Evolutionary conservation across 2,888 invertebrate genomes (phyloP), one percentile per base, ranked within the genome.

Genomic region (Abscondita cerata): DNA sequence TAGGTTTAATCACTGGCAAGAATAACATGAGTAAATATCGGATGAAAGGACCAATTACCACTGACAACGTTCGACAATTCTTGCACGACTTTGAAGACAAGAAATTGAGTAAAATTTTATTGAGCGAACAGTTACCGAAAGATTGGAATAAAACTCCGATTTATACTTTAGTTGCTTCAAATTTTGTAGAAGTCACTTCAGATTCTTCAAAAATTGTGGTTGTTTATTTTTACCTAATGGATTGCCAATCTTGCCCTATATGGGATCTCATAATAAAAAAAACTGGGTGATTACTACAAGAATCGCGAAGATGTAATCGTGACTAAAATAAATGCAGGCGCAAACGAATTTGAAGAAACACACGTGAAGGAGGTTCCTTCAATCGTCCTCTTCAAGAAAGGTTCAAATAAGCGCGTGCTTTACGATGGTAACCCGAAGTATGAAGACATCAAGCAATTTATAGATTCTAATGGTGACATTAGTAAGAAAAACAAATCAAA

Each of bases 201-300:
- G 92, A 98, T 81, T 86, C 86, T 73, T 84, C 82, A 70, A 98
- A 98, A 85, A 89, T 90, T 76, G 98, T 98, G 52, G 87, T 99
- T 61, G 98, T 99, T 68, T 98, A 98, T 84, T 99, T 99, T 86
- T 99, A 98, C 82, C 98, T 98, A 53, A 98, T 98, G 63, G 98
- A 98, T 98, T 94, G 94, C 83, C 97, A 96, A 64, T 98, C 99
- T 81, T 99, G 98, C 89, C 98, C 98, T 80, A 95, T 98, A 81
- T 85, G 99, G 76, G 93, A 86, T 57, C 98, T 99, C 20, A 97
- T 98, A 81, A 99, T 96, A 84, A 97, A 98, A 71, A n/a, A 86
- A 98, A 86, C 72, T 79, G 6, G 77, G 72, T 2, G 97, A 98
- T 80, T 93, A 97, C 81, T 98, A 90, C 84, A 89, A 91, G 82